Evolutionary conservation across 2,797 vertebrate genomes (phyloP), one percentile per base, ranked within the genome.

Genomic region (Typhlichthys eigenmanni): DNA sequence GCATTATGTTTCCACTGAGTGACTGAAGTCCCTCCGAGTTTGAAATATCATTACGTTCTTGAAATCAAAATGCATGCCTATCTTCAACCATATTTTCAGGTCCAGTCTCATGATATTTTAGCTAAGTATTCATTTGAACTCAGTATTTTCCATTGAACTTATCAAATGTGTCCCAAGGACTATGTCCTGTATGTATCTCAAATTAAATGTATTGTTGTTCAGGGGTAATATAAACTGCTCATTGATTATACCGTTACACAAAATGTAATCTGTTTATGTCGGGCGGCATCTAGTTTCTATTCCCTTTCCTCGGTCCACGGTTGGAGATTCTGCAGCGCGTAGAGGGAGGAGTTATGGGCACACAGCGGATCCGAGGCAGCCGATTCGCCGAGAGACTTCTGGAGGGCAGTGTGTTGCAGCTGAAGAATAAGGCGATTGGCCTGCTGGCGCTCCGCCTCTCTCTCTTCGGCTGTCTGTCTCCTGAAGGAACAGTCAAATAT

Each of bases 291-390:
- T 45, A 60, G 52, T 68, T 55, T 43, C 61, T 86, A 90, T 55
- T 90, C 89, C 75, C 89, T 90, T 0, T 97, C 95, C 76, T 97
- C 95, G 2, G 92, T 95, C 97, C 97, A 98, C 46, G 96, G 96
- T 83, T 98, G 96, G 66, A 98, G 92, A 90, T 96, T 98, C 93
- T 98, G 96, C 86, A 98, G 92, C 76, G 97, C 97, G 8, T 95
- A 98, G 73, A 98, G 94, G 45, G 97, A 98, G 78, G 96, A 95
- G 90, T 98, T 98, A 83, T 98, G 96, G 71, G 95, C 89, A 81
- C 96, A 98, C 66, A 98, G 93, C 1, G 96, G 95, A 88, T 98
- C 96, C 38, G 92, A 92, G 24, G 92, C 92, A 80, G 94, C 90
- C 62, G 95, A 94, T 86, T 95, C 91, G 60, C 90, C 86, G 72